Base-by-base conservation (phyloP, 2,888 invertebrate genomes). In the Drosophila meridiana region DNA sequence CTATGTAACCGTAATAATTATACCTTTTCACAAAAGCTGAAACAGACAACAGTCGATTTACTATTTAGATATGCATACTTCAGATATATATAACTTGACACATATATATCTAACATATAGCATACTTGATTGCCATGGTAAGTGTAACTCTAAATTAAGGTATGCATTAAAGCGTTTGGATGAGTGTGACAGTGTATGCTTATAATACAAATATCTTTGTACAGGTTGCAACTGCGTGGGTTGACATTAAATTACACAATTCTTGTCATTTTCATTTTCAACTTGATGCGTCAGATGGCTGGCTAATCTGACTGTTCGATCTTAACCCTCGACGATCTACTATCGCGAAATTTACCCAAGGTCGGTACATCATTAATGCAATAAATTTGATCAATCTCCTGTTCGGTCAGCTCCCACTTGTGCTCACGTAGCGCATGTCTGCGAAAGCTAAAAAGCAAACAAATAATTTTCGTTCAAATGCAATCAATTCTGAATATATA, bases 401-500 rank as follows among this genome's bases (percentile, higher is more conserved):
- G 80, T 0, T 89, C 89, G 9, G 76, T 90, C 4, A 88, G 36
- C 14, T 60, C 60, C 43, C 77, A 61, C 0, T 87, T 70, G 58
- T 91, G 92, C 7, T 79, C 67, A 34, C 80, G 78, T 2, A 73
- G 53, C 4, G 83, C 78, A 76, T 91, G 92, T 7, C 63, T 63
- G 7, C 79, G 77, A 38, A 91, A 79, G 9, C 91, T 91, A 59
- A 8, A 47, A 52, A 7, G 8, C 2, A 6, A 32, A 28, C 20
- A 59, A n/a, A 8, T 7, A 28, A 28, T 47, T 42, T 13, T n/a
- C 4, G 13, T 55, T 28, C 7, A 34, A 32, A 26, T 42, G 11
- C 30, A 28, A 8, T 13, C 0, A n/a, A 38, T 4, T n/a, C 1
- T 14, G 7, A 3, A 28, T 36, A 34, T 32, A 34, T n/a, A 13